Evolutionary conservation across 2,888 invertebrate species (phyloP).

Genomic region (Bhutanitis thaidina): DNA sequence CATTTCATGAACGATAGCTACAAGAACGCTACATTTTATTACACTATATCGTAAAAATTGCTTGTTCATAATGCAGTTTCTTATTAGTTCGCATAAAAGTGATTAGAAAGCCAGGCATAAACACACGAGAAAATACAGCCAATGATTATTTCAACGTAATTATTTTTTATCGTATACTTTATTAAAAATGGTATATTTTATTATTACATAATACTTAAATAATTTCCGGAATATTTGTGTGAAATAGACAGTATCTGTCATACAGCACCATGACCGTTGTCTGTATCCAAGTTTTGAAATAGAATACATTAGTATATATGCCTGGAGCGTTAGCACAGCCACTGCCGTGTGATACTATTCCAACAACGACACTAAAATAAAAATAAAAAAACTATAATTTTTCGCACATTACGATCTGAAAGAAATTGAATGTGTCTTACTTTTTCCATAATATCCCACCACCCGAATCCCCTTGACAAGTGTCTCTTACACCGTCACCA

Average conservation of each 20-base stretch:
- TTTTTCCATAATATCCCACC: slow-evolving; percentile 39
- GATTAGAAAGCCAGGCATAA: slow-evolving; percentile 8
- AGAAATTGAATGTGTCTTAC: slow-evolving; percentile 20
- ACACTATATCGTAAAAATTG: slow-evolving; percentile 12
- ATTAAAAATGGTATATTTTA: background rate
- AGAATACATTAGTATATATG: slow-evolving; percentile 36
- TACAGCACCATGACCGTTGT: slow-evolving; percentile 26
- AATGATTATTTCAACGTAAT: background rate
- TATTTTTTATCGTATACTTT: background rate
- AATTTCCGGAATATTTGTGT: slow-evolving; percentile 12
- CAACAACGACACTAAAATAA: slow-evolving; percentile 32
- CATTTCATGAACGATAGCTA: background rate
- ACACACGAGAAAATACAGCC: slow-evolving; percentile 1
- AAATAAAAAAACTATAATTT: background rate
- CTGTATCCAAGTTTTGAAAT: slow-evolving; percentile 33
- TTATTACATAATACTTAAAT: too few species aligned
- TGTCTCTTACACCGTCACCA: slow-evolving; percentile 37
- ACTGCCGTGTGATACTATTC: slow-evolving; percentile 38
- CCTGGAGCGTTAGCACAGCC: slow-evolving; percentile 34
- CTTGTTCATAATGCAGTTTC: slow-evolving; percentile 8
- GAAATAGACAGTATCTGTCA: slow-evolving; percentile 33
- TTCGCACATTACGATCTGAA: background rate
- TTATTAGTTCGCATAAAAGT: slow-evolving; percentile 9
- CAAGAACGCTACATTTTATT: slow-evolving; percentile 3
- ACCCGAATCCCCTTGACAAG: slow-evolving; percentile 43